A percentile compares a stretch with the other conserved stretches of the same genome.
Evolutionary conservation across 2,888 invertebrate genomes (phyloP).

Genomic region (Drosophila lacicola): DNA sequence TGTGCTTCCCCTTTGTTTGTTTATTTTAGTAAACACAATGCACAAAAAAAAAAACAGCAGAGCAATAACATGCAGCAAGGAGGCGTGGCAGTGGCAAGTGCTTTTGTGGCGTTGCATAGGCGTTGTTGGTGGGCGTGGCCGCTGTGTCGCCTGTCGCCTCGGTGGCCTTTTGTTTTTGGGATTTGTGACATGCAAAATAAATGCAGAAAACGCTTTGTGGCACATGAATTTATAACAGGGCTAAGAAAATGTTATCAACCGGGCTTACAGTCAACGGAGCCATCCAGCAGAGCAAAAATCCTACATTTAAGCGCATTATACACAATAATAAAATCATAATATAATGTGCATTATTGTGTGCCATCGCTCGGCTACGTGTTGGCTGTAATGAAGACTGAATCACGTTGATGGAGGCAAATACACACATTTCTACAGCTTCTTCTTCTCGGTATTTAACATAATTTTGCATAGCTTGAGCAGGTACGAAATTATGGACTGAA

Average conservation of each 20-base stretch:
- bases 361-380: constrained; percentile 24
- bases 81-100: constrained; percentile 11
- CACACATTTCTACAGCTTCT: constrained; percentile 9
- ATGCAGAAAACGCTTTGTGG: constrained; percentile 54
- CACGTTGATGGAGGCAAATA: constrained; percentile 2
- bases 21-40: constrained; percentile 61
- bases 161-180: constrained; percentile 34
- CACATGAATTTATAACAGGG: constrained; percentile 59
- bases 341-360: constrained; percentile 55
- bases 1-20: constrained; percentile 37
- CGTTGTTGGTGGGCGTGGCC: constrained; percentile 38
- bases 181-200: constrained; percentile 63
- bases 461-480: constrained; percentile 22
- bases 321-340: constrained; percentile 48
- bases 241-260: constrained; percentile 51
- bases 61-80: constrained; percentile 15
- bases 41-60: constrained; percentile 33
- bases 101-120: constrained; percentile 43
- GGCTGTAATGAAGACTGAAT: constrained; percentile 43
- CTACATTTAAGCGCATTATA: constrained; percentile 60
- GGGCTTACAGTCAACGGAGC: constrained; percentile 3
- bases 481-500: neutral
- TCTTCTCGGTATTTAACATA: constrained; percentile 1
- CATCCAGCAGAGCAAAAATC: neutral
- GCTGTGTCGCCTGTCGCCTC: constrained; percentile 28